Conservation (phyloP, 2,113 vertebrate genomes). For the Pristiophorus japonicus region DNA sequence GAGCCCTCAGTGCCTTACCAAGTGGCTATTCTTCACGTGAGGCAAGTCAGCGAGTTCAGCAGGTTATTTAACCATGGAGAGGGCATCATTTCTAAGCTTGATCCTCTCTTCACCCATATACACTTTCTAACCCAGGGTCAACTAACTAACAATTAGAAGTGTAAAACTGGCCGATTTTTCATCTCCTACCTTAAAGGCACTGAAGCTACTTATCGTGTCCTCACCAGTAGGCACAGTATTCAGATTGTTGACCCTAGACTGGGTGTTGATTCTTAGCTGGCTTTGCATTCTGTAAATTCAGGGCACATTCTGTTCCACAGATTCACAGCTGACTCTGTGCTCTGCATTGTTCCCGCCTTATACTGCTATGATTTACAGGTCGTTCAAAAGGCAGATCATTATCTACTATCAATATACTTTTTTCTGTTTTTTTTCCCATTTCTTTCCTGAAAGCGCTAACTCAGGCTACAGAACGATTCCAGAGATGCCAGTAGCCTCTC, state of each 20-base stretch:
- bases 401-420: not conserved
- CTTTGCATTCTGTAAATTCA: not conserved
- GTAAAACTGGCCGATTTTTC: not conserved
- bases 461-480: not conserved
- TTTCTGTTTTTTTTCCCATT: not conserved
- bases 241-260: not conserved
- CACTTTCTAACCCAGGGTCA: constrained; percentile 9
- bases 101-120: constrained; percentile 5
- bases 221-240: not conserved
- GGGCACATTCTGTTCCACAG: not conserved
- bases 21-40: constrained; percentile 23
- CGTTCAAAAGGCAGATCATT: not conserved
- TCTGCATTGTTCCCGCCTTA: not conserved
- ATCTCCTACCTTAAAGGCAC: not conserved
- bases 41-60: not conserved
- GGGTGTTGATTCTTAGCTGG: not conserved
- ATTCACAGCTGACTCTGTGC: not conserved
- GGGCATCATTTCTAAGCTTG: constrained; percentile 18
- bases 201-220: not conserved
- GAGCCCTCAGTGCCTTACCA: constrained; percentile 13
- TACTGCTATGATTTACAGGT: not conserved
- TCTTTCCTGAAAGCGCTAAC: not conserved
- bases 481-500: not conserved
- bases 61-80: constrained; percentile 5
- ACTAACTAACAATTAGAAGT: not conserved